Percentiles rank a stretch among this genome's conserved stretches.
phyloP scores from a whole-genome alignment of 2,113 vertebrate genomes.

The Chaetorhynchus papuensis region DNA sequence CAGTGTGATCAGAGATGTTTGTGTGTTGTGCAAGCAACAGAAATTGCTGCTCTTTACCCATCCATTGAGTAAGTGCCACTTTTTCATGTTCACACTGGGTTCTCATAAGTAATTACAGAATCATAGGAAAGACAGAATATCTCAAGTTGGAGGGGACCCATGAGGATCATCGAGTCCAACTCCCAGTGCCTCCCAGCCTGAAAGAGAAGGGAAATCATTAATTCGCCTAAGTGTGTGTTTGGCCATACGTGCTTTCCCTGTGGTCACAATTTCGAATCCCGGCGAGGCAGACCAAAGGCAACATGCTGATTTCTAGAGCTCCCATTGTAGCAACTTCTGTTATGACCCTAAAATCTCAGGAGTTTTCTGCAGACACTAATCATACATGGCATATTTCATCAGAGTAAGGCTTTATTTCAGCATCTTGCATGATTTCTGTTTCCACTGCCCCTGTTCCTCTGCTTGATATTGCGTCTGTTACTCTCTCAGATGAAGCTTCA shows the following conservation, averaged over 20 bases:
- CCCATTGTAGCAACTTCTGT: neutral
- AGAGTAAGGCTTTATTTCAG: neutral
- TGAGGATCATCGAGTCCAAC: fast-evolving
- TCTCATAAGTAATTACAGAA: neutral
- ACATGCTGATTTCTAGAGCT: neutral
- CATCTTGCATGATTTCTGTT: neutral
- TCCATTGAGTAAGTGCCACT: neutral
- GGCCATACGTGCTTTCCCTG: neutral
- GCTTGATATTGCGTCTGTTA: neutral
- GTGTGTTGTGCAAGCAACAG: neutral
- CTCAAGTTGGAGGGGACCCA: neutral
- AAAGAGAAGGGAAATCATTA: neutral
- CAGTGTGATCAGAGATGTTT: neutral
- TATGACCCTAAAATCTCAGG: neutral
- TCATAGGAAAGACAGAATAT: neutral
- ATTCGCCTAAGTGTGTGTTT: neutral
- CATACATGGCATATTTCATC: neutral
- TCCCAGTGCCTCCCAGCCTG: neutral
- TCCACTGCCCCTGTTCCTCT: neutral
- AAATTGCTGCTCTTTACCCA: neutral
- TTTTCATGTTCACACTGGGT: neutral
- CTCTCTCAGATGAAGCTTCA: neutral
- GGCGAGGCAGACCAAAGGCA: neutral
- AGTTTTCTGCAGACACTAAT: neutral
- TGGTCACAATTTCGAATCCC: neutral